Evolutionary conservation across 2,888 invertebrate species (phyloP), one percentile per base, ranked within the genome.

Genomic region (Aplocera efformata): DNA sequence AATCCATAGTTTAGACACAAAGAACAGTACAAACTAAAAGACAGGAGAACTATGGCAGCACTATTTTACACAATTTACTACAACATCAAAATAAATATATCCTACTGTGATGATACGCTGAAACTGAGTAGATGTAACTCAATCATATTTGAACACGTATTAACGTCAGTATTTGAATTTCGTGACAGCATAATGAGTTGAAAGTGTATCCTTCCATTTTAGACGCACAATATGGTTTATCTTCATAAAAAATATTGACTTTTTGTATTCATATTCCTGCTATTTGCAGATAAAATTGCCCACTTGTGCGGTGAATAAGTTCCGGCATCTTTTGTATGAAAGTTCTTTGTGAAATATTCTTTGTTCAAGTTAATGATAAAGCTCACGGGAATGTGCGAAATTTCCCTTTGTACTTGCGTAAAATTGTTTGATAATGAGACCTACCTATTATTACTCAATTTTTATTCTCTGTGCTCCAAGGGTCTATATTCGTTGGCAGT

Each of bases 1-100:
- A 85, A 75, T 79, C 79, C 82, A 82, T 78, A 68, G 70, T 84
- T 85, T 71, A 80, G 72, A 81, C 67, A 67, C 57, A 59, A 61
- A 52, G 64, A 60, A 62, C 61, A 60, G 55, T 62, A 56, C 46
- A 48, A 59, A 65, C 30, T 21, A 63, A 55, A 25, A 38, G 52
- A 17, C 5, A 17, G 13, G 13, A 3, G 13, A 17, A 17, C 2
- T 17, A 17, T 5, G 2, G 5, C 13, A 3, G 5, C 13, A 5
- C 13, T 17, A 17, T 17, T n/a, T n/a, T 58, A 61, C 46, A 53
- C 48, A 50, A 46, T 51, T 53, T 66, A 62, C 60, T 58, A 64
- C 64, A 58, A 46, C 48, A 65, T 56, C 22, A 22, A 22, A 6
- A 22, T 22, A 17, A 2, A 17, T 17, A n/a, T n/a, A n/a, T 17